Evolutionary conservation across 2,888 invertebrate genomes (phyloP).

Genomic region (Eilema depressum): DNA sequence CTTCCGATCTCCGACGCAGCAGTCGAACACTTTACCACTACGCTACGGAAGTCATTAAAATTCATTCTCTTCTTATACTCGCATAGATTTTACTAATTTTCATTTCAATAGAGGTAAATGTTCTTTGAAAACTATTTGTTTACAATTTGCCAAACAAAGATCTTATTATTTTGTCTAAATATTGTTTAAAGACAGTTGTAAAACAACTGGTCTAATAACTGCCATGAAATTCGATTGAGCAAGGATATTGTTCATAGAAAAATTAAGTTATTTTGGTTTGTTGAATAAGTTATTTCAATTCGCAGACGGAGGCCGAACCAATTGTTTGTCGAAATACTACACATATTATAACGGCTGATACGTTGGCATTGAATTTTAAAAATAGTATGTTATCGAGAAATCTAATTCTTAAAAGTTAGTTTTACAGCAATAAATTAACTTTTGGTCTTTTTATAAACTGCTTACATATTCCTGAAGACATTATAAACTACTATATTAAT

Average conservation of each 20-base stretch:
- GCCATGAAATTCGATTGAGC: background rate
- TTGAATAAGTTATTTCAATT: background rate
- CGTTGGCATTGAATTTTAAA: conserved; percentile 32
- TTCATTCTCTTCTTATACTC: background rate
- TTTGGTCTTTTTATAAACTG: background rate
- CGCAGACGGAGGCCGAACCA: background rate
- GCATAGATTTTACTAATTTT: background rate
- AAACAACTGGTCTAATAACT: background rate
- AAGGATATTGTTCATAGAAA: background rate
- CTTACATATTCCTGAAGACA: no score
- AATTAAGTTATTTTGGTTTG: background rate
- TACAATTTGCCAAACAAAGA: background rate
- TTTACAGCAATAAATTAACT: background rate
- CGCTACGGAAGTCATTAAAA: background rate
- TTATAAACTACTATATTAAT: no score
- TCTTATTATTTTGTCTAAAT: background rate
- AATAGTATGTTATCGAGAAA: conserved; percentile 26
- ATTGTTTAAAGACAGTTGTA: background rate
- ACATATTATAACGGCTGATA: background rate
- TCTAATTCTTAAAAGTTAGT: background rate
- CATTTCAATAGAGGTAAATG: background rate
- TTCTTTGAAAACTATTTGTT: background rate
- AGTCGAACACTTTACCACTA: background rate
- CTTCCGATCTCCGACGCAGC: no score
- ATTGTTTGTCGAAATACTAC: background rate